phyloP scores from a whole-genome alignment of 1,140 invertebrate genomes.

The Tetraneura akinire region DNA sequence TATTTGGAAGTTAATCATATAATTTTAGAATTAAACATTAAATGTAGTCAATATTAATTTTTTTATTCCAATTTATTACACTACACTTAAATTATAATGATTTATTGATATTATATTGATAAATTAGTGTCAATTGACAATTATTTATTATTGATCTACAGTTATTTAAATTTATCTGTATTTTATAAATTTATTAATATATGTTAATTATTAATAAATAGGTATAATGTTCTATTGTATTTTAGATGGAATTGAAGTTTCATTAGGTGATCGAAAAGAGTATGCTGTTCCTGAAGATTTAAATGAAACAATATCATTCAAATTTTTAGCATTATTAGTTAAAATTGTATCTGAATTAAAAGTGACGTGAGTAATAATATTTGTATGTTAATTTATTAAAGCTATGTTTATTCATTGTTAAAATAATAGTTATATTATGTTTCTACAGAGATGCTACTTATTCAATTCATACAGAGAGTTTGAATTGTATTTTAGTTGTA shows the following conservation, averaged over 20 bases:
- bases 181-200: too few relatives aligned
- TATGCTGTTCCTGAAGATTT: conserved; percentile 43
- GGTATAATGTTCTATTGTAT: not conserved
- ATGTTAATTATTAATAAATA: too few relatives aligned
- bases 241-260: conserved; percentile 39
- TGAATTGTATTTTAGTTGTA: conserved; percentile 82
- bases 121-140: too few relatives aligned
- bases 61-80: too few relatives aligned
- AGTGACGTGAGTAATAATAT: conserved; percentile 35
- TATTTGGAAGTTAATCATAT: too few relatives aligned
- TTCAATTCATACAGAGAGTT: conserved; percentile 81
- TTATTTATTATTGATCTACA: too few relatives aligned
- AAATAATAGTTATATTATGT: not conserved
- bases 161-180: too few relatives aligned
- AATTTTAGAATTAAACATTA: too few relatives aligned
- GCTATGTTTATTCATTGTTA: not conserved
- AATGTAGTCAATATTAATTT: too few relatives aligned
- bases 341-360: conserved; percentile 48
- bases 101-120: too few relatives aligned
- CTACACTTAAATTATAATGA: too few relatives aligned
- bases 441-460: conserved; percentile 81
- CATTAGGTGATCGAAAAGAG: conserved; percentile 37
- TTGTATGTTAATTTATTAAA: not conserved
- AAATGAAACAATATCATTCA: conserved; percentile 40
- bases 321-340: conserved; percentile 43